phyloP scores from a whole-genome alignment of 2,113 vertebrate genomes.

The Nibea albiflora region DNA sequence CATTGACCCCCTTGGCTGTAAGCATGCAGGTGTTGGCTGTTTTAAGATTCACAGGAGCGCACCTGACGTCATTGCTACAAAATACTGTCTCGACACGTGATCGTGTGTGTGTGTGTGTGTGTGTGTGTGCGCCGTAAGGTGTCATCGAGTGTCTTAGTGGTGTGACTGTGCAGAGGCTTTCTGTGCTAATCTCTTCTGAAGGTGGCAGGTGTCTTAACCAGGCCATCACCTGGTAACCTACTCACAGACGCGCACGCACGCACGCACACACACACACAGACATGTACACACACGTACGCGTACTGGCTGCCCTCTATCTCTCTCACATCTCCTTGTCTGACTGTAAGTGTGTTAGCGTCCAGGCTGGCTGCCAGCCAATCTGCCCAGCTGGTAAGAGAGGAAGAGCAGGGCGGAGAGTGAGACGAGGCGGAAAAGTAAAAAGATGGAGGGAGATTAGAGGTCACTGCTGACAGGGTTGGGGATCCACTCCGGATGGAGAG shows the following conservation, averaged over 20 bases:
- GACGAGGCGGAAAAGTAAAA: conserved; percentile 53
- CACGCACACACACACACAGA: conserved; percentile 10
- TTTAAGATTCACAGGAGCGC: conserved; percentile 30
- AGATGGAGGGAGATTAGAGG: conserved; percentile 71
- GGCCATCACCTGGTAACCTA: conserved; percentile 79
- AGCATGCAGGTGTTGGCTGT: conserved; percentile 55
- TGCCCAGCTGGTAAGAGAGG: conserved; percentile 55
- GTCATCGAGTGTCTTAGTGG: conserved; percentile 22
- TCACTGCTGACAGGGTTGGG: conserved; percentile 54
- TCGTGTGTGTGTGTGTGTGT: conserved; percentile 17
- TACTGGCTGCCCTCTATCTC: conserved; percentile 47
- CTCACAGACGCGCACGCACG: conserved; percentile 33
- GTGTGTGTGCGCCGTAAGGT: conserved; percentile 29
- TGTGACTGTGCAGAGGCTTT: conserved; percentile 56
- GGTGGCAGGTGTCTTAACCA: conserved; percentile 81
- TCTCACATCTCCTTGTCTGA: conserved; percentile 45
- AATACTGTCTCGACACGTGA: conserved; percentile 48
- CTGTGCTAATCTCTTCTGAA: conserved; percentile 79
- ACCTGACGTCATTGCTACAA: conserved; percentile 56
- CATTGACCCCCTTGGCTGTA: conserved; percentile 28
- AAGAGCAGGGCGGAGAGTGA: conserved; percentile 45
- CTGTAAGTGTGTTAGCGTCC: conserved; percentile 54
- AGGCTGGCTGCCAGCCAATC: conserved; percentile 58
- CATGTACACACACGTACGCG: conserved; percentile 7
- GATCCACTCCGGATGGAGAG: conserved; percentile 47